Conservation (phyloP, 2,888 invertebrate genomes). For the Dicycla oo region DNA sequence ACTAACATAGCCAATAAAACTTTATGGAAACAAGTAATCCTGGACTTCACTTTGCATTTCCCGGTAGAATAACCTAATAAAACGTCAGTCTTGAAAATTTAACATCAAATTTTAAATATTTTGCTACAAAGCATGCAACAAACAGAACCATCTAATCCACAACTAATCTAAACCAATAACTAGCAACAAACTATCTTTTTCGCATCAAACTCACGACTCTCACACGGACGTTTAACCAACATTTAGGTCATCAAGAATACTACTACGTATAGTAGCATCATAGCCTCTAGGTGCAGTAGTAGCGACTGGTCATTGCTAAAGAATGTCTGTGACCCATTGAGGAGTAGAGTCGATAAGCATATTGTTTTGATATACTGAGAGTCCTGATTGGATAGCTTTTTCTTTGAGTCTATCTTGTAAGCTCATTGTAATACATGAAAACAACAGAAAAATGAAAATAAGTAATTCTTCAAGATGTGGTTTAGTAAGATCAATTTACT, state of each 20-base stretch:
- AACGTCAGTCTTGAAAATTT: not conserved
- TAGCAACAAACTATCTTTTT: not conserved
- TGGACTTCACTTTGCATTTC: too few relatives aligned
- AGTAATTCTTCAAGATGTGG: not conserved
- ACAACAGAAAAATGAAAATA: not conserved
- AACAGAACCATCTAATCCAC: not conserved
- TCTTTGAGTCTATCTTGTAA: not conserved
- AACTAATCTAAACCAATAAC: slow-evolving; percentile 17
- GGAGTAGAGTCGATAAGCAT: slow-evolving; percentile 22
- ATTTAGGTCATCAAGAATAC: slow-evolving; percentile 50
- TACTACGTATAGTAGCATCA: slow-evolving; percentile 25
- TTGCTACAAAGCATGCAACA: not conserved
- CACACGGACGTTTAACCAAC: slow-evolving; percentile 15
- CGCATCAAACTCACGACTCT: slow-evolving; percentile 21
- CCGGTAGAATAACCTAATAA: not conserved
- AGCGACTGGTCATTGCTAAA: slow-evolving; percentile 35
- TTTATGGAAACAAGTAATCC: too few relatives aligned
- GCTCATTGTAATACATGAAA: not conserved
- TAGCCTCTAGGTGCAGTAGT: slow-evolving; percentile 21
- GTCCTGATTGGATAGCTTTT: not conserved
- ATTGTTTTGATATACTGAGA: slow-evolving; percentile 4
- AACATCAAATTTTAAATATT: too few relatives aligned
- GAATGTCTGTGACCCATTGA: slow-evolving; percentile 54
- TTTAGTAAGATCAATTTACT: not conserved
- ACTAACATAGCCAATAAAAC: not conserved